These are phyloP conservation scores for Ichneumoninae sp. DNA, from an alignment of 2,888 invertebrate genomes.

Conservation along the genomic window DNA sequence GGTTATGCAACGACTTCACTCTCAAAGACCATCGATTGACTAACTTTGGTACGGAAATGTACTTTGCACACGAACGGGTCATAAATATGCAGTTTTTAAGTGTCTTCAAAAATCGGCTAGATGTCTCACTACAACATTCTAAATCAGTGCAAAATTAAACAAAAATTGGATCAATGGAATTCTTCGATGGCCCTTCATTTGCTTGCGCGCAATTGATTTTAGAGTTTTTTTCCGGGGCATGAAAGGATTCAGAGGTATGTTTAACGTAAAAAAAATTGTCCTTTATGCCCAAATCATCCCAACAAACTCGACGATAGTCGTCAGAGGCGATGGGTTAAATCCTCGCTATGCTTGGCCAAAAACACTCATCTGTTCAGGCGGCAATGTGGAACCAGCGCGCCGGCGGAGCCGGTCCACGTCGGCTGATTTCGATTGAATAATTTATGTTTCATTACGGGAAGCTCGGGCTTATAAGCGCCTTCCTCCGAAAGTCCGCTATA, in stretches of 20 bases:
- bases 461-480: conserved; percentile 83
- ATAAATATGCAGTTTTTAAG: neutral
- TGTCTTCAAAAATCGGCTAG: too few relatives aligned
- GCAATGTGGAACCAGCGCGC: conserved; percentile 26
- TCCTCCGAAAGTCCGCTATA: conserved; percentile 80
- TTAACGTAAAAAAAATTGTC: neutral
- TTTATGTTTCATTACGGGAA: conserved; percentile 84
- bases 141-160: neutral
- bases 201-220: neutral
- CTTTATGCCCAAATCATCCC: conserved; percentile 19
- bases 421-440: conserved; percentile 85
- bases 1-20: neutral
- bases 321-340: conserved; percentile 46
- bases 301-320: conserved; percentile 34
- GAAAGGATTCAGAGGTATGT: neutral
- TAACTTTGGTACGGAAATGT: neutral
- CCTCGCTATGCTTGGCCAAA: conserved; percentile 68
- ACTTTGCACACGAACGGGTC: neutral
- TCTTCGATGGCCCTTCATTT: neutral
- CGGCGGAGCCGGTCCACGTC: conserved; percentile 71
- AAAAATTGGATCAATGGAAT: neutral
- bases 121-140: neutral
- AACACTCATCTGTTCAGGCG: conserved; percentile 72
- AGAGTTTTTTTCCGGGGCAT: neutral
- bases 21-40: neutral